Evolutionary conservation across 1,140 invertebrate species (phyloP).

Genomic region (Hermatobates lingyangjiaoensis): DNA sequence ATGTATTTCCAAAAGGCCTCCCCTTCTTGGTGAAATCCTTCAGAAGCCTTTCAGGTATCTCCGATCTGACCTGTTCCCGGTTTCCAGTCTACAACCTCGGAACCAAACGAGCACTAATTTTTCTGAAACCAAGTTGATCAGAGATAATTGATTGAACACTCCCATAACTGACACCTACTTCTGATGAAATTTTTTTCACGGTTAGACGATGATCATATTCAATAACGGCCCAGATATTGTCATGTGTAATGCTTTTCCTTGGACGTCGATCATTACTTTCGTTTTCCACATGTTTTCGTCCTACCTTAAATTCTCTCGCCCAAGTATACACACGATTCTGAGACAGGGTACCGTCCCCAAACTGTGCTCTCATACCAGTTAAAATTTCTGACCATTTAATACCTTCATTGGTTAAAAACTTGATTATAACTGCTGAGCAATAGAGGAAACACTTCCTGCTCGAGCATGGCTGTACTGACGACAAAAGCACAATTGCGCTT

Average conservation of each 20-base stretch:
- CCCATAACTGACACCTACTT: not conserved
- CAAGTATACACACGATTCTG: slow-evolving; percentile 1
- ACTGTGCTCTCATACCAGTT: slow-evolving; percentile 5
- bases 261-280: slow-evolving; percentile 3
- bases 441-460: no score
- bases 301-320: not conserved
- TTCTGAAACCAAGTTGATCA: not conserved
- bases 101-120: slow-evolving; percentile 5
- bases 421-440: no score
- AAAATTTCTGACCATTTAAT: no score
- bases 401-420: no score
- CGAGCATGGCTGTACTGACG: no score
- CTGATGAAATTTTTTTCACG: not conserved
- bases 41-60: slow-evolving; percentile 8
- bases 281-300: slow-evolving; percentile 1
- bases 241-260: slow-evolving; percentile 4
- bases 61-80: not conserved
- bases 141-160: slow-evolving; percentile 1
- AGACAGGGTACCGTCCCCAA: slow-evolving; percentile 4
- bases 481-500: no score
- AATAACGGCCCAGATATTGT: slow-evolving; percentile 1
- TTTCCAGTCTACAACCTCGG: not conserved
- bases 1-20: slow-evolving; percentile 25
- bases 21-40: slow-evolving; percentile 8
- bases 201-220: not conserved